phyloP scores from a whole-genome alignment of 1,140 invertebrate genomes.

The Apis dorsata region DNA sequence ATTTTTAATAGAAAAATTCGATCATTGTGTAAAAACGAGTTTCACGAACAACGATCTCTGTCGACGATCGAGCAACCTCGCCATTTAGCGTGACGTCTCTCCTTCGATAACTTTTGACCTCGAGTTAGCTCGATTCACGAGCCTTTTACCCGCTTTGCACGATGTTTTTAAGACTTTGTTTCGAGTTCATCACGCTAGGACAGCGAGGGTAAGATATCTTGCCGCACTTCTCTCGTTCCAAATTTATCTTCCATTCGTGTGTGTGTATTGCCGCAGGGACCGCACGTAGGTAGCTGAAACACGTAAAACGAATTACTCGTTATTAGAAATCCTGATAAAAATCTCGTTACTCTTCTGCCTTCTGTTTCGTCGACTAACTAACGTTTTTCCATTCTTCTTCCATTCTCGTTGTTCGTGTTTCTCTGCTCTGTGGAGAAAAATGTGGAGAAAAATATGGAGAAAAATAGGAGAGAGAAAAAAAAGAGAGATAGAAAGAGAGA shows the following conservation, averaged over 20 bases:
- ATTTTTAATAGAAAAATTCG: neutral
- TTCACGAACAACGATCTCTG: neutral
- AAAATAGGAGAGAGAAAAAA: too few relatives aligned
- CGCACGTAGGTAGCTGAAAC: slow-evolving; percentile 53
- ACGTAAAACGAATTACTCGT: slow-evolving; percentile 29
- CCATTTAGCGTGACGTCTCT: neutral
- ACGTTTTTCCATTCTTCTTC: neutral
- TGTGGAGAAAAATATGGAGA: neutral
- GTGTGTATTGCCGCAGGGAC: slow-evolving; percentile 77
- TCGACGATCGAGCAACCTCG: neutral
- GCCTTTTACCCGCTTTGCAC: slow-evolving; percentile 43
- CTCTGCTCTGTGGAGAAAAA: too few relatives aligned
- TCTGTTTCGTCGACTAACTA: too few relatives aligned
- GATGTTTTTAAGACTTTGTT: slow-evolving; percentile 27
- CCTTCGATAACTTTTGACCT: neutral
- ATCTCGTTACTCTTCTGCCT: neutral
- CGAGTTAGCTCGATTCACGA: neutral
- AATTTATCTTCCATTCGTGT: slow-evolving; percentile 79
- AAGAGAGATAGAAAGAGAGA: neutral
- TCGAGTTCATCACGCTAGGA: slow-evolving; percentile 11
- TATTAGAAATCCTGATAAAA: neutral
- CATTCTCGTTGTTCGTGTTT: too few relatives aligned
- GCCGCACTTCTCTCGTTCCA: slow-evolving; percentile 82
- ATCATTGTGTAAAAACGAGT: too few relatives aligned
- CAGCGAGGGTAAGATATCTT: slow-evolving; percentile 8